Evolutionary conservation across 1,140 invertebrate species (phyloP).

Genomic region (Gerris buenoi): DNA sequence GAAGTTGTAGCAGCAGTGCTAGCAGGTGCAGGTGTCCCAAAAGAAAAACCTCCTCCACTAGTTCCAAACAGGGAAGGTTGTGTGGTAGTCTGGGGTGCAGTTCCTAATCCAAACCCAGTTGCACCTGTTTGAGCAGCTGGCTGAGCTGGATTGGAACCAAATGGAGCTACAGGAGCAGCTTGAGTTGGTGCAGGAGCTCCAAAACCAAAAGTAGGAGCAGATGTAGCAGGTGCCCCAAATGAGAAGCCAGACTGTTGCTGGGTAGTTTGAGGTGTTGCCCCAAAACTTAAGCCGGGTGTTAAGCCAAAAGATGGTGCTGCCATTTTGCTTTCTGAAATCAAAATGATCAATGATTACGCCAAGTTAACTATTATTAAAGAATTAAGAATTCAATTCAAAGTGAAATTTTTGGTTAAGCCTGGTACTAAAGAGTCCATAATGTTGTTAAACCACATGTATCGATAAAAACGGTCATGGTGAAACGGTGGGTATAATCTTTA

Average conservation of each 20-base stretch:
- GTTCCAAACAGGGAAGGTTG: neutral
- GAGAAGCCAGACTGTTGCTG: neutral
- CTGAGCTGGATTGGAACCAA: neutral
- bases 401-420: no score
- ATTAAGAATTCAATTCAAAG: no score
- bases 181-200: neutral
- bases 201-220: neutral
- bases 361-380: no score
- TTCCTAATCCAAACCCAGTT: neutral
- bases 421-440: no score
- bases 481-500: no score
- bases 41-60: neutral
- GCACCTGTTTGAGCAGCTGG: no score
- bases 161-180: neutral
- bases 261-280: conserved; percentile 1
- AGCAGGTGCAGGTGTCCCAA: neutral
- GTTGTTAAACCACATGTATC: no score
- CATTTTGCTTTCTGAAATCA: no score
- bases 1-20: neutral
- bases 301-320: neutral
- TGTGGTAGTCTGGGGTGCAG: neutral
- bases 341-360: no score
- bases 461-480: no score
- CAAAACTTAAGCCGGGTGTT: neutral
- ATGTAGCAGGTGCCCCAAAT: neutral